phyloP scores from a whole-genome alignment of 2,113 vertebrate genomes.

The Dissostichus mawsoni region DNA sequence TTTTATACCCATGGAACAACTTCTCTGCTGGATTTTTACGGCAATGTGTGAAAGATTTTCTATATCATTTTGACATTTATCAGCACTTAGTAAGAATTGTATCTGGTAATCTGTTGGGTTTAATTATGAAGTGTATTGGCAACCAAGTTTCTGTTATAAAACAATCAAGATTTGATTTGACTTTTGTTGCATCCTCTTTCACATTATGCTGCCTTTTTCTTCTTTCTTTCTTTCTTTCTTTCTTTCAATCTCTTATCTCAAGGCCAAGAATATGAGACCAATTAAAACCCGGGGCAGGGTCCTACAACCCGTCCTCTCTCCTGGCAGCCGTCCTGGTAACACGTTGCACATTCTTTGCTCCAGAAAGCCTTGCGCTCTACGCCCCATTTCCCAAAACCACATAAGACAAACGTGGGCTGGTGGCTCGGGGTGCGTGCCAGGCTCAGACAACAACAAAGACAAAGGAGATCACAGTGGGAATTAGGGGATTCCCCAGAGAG shows the following conservation, averaged over 20 bases:
- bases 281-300: slow-evolving; percentile 68
- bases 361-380: slow-evolving; percentile 42
- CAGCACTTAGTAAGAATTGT: slow-evolving; percentile 4
- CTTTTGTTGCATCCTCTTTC: background rate
- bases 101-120: slow-evolving; percentile 17
- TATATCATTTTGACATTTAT: background rate
- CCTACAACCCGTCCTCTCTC: slow-evolving; percentile 40
- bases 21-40: background rate
- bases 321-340: slow-evolving; percentile 63
- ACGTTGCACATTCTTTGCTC: slow-evolving; percentile 67
- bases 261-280: slow-evolving; percentile 76
- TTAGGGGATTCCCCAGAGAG: slow-evolving; percentile 56
- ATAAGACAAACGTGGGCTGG: slow-evolving; percentile 52
- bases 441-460: slow-evolving; percentile 56
- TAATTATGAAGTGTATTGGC: slow-evolving; percentile 17
- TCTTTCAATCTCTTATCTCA: slow-evolving; percentile 38
- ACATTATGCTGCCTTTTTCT: slow-evolving; percentile 1
- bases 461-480: slow-evolving; percentile 59
- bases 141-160: slow-evolving; percentile 8
- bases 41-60: background rate
- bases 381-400: slow-evolving; percentile 36
- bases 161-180: slow-evolving; percentile 5
- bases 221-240: background rate
- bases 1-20: background rate
- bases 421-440: slow-evolving; percentile 50